These are phyloP conservation scores for Oreonectes daqikongensis DNA, from an alignment of 2,797 vertebrate species.

Conservation along the genomic window DNA sequence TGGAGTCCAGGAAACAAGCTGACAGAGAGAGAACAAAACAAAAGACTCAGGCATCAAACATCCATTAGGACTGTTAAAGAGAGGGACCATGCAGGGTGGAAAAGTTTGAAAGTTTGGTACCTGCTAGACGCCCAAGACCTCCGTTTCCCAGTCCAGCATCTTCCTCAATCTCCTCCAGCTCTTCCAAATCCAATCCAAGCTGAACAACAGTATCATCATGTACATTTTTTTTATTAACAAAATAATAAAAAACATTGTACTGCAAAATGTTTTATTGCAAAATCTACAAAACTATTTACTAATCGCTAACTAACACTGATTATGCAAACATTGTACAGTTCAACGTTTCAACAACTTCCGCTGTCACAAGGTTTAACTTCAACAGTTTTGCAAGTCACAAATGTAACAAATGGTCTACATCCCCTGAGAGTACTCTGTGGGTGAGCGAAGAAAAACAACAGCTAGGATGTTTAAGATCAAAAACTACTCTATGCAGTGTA, in stretches of 20 bases:
- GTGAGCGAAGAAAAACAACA: conserved; percentile 23
- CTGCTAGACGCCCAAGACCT: conserved; percentile 88
- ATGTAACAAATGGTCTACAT: conserved; percentile 7
- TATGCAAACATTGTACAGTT: not conserved
- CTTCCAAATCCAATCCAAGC: conserved; percentile 92
- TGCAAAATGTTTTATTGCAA: not conserved
- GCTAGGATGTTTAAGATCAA: conserved; percentile 15
- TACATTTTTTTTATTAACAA: conserved; percentile 31
- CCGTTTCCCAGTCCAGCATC: conserved; percentile 90
- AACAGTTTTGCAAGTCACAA: conserved; percentile 11
- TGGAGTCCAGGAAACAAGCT: conserved; percentile 89
- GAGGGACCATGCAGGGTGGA: not conserved
- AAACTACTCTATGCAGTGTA: not conserved
- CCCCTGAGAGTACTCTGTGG: conserved; percentile 6
- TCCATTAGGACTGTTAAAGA: not conserved
- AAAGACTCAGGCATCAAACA: not conserved
- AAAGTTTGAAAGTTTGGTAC: conserved; percentile 61
- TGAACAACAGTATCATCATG: conserved; percentile 51
- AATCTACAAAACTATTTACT: not conserved
- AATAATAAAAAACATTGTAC: not conserved
- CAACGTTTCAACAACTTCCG: conserved; percentile 2
- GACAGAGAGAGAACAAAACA: conserved; percentile 1
- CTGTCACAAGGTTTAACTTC: not conserved
- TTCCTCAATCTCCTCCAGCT: conserved; percentile 90
- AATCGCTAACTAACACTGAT: not conserved